Conservation (phyloP, 2,113 vertebrate genomes). For the Myotis yumanensis region DNA sequence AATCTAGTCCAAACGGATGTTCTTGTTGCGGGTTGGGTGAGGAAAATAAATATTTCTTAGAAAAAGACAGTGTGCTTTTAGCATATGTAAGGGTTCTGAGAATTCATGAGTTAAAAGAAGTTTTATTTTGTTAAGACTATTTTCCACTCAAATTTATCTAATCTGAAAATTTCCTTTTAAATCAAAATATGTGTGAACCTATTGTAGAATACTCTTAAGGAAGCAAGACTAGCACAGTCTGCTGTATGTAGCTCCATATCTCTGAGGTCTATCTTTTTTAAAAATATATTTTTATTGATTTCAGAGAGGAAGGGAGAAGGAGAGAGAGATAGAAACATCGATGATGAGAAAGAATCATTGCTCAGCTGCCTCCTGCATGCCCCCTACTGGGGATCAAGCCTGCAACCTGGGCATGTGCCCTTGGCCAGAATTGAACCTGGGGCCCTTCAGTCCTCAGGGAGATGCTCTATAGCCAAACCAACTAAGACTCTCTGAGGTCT, state of each 20-base stretch:
- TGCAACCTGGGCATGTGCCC: too few species aligned
- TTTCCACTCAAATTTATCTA: background rate
- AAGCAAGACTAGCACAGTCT: background rate
- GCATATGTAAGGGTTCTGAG: background rate
- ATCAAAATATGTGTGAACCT: background rate
- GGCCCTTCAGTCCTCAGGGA: too few species aligned
- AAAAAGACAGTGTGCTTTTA: background rate
- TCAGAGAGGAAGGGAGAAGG: too few species aligned
- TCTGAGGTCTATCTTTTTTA: background rate
- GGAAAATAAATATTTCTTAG: background rate
- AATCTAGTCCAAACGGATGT: background rate
- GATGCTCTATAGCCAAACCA: too few species aligned
- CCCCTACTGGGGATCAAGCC: too few species aligned
- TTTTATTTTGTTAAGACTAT: conserved; percentile 25
- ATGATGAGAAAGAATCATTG: too few species aligned
- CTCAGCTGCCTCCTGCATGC: too few species aligned
- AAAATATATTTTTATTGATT: too few species aligned
- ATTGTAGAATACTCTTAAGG: background rate
- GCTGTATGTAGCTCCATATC: background rate
- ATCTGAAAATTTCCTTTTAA: background rate
- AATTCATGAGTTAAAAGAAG: background rate
- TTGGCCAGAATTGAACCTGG: too few species aligned
- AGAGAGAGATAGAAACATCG: too few species aligned
- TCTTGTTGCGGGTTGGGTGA: background rate
- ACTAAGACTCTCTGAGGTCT: background rate